Base-by-base conservation (phyloP, 1,140 invertebrate genomes). In the Chelonus insularis region DNA sequence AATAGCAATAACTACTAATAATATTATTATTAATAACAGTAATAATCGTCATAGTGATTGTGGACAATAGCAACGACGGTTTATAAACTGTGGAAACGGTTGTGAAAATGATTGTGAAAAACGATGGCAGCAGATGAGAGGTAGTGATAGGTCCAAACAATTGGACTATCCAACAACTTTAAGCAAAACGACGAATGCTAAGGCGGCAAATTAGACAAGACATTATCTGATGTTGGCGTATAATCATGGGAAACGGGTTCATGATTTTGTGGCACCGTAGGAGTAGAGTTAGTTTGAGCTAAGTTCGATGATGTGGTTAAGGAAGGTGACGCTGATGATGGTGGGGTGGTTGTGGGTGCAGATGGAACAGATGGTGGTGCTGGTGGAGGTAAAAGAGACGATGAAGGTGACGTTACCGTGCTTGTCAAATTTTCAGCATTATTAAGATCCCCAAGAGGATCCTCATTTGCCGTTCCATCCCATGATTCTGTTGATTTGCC, bases 151-250 rank as follows among this genome's bases (percentile, higher is more conserved):
- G 29, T 54, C 58, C 54, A 48, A 21, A 7, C n/a, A 8, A 48
- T 36, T 23, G 29, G 48, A 57, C 55, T 47, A 36, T 57, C 60
- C 56, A 56, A 57, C 55, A 65, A 64, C 45, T 64, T 59, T 37
- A 23, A 25, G 23, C 37, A 57, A 65, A 56, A 64, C n/a, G 52
- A 68, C 67, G 60, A 66, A 69, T 68, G 80, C 76, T 80, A 82
- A 78, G 78, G 78, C 16, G 80, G 78, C 50, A 82, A 69, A 57
- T 77, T 73, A 18, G 80, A 72, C 54, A 78, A 64, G 66, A 79
- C 70, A 56, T 75, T 79, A 54, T 82, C 78, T 9, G 78, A 74
- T 37, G 78, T 76, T 16, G 41, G 41, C 18, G 41, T 58, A 21
- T 61, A 61, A 7, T 63, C 54, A 11, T 60, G 63, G 20, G 54